Percentiles rank a stretch among this genome's conserved stretches.
These are phyloP conservation scores for Drosophila atroscutellata DNA, from an alignment of 2,888 invertebrate species.

Conservation along the genomic window DNA sequence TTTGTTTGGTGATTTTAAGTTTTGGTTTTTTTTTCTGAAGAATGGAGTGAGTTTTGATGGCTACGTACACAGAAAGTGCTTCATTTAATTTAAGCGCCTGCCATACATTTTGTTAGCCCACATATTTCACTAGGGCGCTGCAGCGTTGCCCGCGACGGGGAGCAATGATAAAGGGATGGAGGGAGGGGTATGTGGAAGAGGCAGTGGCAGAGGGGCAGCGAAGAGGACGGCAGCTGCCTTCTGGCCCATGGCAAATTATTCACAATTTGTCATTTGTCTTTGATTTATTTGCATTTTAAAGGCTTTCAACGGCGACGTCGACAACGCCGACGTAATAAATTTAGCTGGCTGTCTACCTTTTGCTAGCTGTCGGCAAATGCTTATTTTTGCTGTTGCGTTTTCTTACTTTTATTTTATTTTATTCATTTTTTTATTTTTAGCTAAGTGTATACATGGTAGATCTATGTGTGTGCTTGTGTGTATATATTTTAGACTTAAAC, in stretches of 20 bases:
- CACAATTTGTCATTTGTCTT: constrained; percentile 81
- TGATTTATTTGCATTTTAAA: constrained; percentile 81
- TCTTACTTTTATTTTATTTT: constrained; percentile 28
- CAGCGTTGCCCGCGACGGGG: constrained; percentile 1
- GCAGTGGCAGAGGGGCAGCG: not conserved
- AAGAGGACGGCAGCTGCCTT: constrained; percentile 45
- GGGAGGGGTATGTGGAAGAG: not conserved
- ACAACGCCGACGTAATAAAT: constrained; percentile 74
- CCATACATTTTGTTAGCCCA: constrained; percentile 75
- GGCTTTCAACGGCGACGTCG: constrained; percentile 77
- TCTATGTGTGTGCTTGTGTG: not conserved
- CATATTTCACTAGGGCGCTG: constrained; percentile 64
- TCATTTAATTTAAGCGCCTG: constrained; percentile 78
- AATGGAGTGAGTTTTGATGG: not conserved
- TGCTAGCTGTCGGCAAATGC: constrained; percentile 69
- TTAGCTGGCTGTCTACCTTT: constrained; percentile 76
- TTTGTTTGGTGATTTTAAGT: constrained; percentile 15
- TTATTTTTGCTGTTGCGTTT: constrained; percentile 18
- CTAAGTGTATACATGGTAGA: constrained; percentile 1
- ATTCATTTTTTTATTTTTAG: constrained; percentile 23
- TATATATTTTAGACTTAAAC: constrained; percentile 67
- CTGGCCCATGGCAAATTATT: constrained; percentile 77
- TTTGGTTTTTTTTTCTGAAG: not conserved
- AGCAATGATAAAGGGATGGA: not conserved
- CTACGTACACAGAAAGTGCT: constrained; percentile 52